Percentiles rank a stretch among this genome's conserved stretches.
These are phyloP conservation scores for Cyprinus carpio DNA, from an alignment of 2,113 vertebrate genomes.

Conservation along the genomic window DNA sequence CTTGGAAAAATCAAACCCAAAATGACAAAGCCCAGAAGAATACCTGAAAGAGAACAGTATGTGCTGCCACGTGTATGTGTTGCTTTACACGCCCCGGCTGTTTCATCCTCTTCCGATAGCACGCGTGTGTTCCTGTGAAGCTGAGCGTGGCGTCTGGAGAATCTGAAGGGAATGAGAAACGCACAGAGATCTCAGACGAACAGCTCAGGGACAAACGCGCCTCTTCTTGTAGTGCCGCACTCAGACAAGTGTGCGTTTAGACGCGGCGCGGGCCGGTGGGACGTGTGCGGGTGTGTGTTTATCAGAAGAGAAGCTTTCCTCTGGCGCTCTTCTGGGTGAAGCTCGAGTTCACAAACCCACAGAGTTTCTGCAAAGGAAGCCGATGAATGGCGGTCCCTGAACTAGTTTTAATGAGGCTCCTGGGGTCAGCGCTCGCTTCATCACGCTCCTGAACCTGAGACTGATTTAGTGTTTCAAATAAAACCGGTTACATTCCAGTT, in stretches of 20 bases:
- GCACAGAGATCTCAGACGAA: slow-evolving; percentile 8
- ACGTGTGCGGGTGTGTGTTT: slow-evolving; percentile 76
- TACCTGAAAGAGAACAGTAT: slow-evolving; percentile 76
- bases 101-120: slow-evolving; percentile 70
- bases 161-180: slow-evolving; percentile 21
- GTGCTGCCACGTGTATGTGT: slow-evolving; percentile 75
- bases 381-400: slow-evolving; percentile 16
- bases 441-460: background rate
- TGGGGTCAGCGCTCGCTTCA: slow-evolving; percentile 49
- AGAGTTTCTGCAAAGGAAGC: slow-evolving; percentile 20
- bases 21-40: slow-evolving; percentile 78
- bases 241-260: slow-evolving; percentile 76
- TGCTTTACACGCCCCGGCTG: slow-evolving; percentile 71
- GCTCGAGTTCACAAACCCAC: background rate
- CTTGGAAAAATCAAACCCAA: slow-evolving; percentile 71
- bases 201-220: slow-evolving; percentile 68
- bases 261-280: slow-evolving; percentile 74
- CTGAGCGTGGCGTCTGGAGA: slow-evolving; percentile 72
- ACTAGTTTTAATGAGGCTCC: slow-evolving; percentile 55
- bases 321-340: slow-evolving; percentile 62
- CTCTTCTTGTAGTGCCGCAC: slow-evolving; percentile 74
- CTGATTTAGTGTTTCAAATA: background rate
- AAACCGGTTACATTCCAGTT: background rate
- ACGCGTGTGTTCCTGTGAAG: slow-evolving; percentile 74
- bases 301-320: slow-evolving; percentile 70